Base-by-base conservation (phyloP, 2,797 vertebrate genomes). In the Microhierax caerulescens region DNA sequence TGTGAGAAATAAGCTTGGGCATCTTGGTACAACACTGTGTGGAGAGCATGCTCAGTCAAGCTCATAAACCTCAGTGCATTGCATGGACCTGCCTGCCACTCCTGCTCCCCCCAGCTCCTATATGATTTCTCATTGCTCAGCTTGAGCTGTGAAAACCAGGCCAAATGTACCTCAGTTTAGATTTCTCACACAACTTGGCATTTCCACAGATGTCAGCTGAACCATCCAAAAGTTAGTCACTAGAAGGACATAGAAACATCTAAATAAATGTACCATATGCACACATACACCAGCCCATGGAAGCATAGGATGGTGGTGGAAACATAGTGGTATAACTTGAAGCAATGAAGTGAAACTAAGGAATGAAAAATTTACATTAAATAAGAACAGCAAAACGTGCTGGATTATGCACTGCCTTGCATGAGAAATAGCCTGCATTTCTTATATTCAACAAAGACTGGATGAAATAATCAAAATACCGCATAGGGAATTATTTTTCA, bases 81-180 rank as follows among this genome's bases (percentile, higher is more conserved):
- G 61, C 14, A 1, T 9, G 25, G 10, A 51, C 5, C 22, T 1
- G 0, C 5, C 22, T 1, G 0, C 21, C 2, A 0, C 25, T 83
- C 47, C 37, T 60, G 51, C 15, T 57, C 30, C 85, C 16, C 25
- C 30, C 48, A 81, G n/a, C 37, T 89, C 32, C 50, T 74, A 13
- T 7, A 15, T 0, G 1, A 13, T 10, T 43, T 63, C 57, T 69
- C 34, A 27, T 25, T 36, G 36, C 57, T 70, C 72, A 78, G 37
- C 45, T 77, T 79, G 48, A 70, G 21, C 64, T 17, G 17, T n/a
- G 24, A 54, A 68, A 84, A 84, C 12, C 18, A 50, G 1, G 9
- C 17, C 64, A 68, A 72, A 68, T 5, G 3, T 30, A n/a, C 30
- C n/a, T 77, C 74, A 36, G 2, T n/a, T 79, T 63, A 59, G 20